Evolutionary conservation across 1,140 invertebrate genomes (phyloP).

Genomic region (Saxidomus purpurata): DNA sequence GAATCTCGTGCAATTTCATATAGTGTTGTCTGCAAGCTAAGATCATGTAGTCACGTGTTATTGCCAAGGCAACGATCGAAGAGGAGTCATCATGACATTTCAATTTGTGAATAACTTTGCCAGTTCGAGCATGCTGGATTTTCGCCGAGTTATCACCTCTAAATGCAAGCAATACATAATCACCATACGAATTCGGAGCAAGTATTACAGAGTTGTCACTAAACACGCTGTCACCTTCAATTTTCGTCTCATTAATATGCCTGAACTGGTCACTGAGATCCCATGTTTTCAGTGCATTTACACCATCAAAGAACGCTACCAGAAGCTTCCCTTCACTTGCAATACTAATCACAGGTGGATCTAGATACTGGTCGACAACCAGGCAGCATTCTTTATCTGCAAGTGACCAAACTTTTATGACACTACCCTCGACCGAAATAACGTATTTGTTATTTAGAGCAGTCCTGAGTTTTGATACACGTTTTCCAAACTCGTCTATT

Average conservation of each 20-base stretch:
- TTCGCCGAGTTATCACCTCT: slow-evolving; percentile 76
- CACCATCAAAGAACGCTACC: slow-evolving; percentile 82
- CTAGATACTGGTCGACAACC: slow-evolving; percentile 76
- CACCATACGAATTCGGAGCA: slow-evolving; percentile 73
- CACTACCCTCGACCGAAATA: slow-evolving; percentile 79
- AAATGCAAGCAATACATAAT: slow-evolving; percentile 81
- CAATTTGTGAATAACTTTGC: slow-evolving; percentile 79
- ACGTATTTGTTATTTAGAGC: slow-evolving; percentile 76
- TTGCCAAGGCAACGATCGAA: slow-evolving; percentile 79
- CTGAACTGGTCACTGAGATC: slow-evolving; percentile 73
- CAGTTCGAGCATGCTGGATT: slow-evolving; percentile 80
- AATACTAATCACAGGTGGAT: slow-evolving; percentile 80
- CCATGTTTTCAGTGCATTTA: slow-evolving; percentile 82
- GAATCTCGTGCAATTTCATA: slow-evolving; percentile 81
- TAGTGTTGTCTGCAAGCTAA: slow-evolving; percentile 81
- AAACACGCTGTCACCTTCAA: slow-evolving; percentile 78
- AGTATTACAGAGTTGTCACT: slow-evolving; percentile 81
- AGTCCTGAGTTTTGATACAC: slow-evolving; percentile 76
- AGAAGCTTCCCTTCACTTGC: slow-evolving; percentile 80
- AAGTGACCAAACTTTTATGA: slow-evolving; percentile 82
- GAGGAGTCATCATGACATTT: slow-evolving; percentile 81
- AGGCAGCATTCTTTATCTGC: slow-evolving; percentile 72
- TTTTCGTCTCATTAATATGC: slow-evolving; percentile 73
- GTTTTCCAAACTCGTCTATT: slow-evolving; percentile 79
- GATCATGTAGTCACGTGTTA: slow-evolving; percentile 83